These are phyloP conservation scores for Meriones psammophilus DNA, from an alignment of 2,797 vertebrate genomes.

Conservation along the genomic window DNA sequence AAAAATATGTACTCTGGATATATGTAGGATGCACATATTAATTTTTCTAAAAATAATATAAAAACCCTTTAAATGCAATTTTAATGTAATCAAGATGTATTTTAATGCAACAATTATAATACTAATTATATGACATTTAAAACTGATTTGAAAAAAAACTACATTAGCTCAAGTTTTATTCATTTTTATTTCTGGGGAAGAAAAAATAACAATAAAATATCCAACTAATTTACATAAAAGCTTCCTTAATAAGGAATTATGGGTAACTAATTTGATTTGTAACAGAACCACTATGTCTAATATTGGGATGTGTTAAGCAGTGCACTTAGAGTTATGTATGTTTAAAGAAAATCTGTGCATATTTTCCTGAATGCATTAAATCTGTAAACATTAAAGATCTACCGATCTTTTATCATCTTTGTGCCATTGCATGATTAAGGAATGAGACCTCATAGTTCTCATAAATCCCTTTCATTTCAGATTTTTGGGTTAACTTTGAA, in stretches of 20 bases:
- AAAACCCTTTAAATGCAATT: slow-evolving; percentile 19
- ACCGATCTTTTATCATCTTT: neutral
- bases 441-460: neutral
- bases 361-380: neutral
- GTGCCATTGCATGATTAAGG: neutral
- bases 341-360: neutral
- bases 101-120: slow-evolving; percentile 28
- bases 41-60: neutral
- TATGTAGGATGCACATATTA: neutral
- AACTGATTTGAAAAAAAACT: neutral
- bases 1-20: neutral
- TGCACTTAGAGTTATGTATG: neutral
- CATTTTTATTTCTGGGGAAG: slow-evolving; percentile 31
- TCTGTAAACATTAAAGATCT: neutral
- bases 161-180: neutral
- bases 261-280: neutral
- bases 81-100: neutral
- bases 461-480: neutral
- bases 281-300: neutral
- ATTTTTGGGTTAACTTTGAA: neutral
- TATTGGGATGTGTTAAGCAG: neutral
- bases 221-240: slow-evolving; percentile 20
- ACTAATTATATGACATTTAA: slow-evolving; percentile 12
- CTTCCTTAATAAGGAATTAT: slow-evolving; percentile 5
- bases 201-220: slow-evolving; percentile 42